Base-by-base conservation (phyloP, 1,140 invertebrate genomes). In the Drosophila mayri region DNA sequence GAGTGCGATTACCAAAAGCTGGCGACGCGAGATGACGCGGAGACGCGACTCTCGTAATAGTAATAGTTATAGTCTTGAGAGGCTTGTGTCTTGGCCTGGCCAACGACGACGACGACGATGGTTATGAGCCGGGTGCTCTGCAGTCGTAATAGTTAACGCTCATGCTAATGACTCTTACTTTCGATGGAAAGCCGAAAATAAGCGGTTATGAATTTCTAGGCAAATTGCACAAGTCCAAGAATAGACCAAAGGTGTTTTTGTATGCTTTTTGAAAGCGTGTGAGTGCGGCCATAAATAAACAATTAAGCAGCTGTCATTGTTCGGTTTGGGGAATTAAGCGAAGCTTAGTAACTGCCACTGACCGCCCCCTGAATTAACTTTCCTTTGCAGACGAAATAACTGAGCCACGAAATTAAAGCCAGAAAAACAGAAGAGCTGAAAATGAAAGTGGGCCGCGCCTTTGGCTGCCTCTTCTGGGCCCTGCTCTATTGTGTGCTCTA, bases 81-180 rank as follows among this genome's bases (percentile, higher is more conserved):
- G 58, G 66, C 70, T 62, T 74, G 77, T 62, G 58, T 67, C 50
- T 66, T 52, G 46, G 54, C 72, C 49, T 25, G 68, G 54, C 62
- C 62, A 57, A 65, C 25, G 65, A 52, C 76, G 30, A 10, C 22
- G 22, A 46, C 44, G 37, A 16, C 44, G 14, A 28, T 63, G 47
- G 60, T 73, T 74, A 66, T 65, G 70, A 25, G 4, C 30, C 59
- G 67, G 22, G 55, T 64, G 49, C 59, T 46, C 35, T 50, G 68
- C 64, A 74, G 63, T 75, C 76, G 82, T 82, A 84, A 87, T 88
- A 80, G 85, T 80, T 72, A 58, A 73, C 60, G 59, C 74, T 46
- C 59, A 82, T 78, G 80, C 77, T 82, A 85, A 90, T 90, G 78
- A 66, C 78, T 85, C 81, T 85, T 85, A 74, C 85, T 90, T 86